Conservation (phyloP, 2,113 vertebrate species). For the Oostethus manadensis region DNA sequence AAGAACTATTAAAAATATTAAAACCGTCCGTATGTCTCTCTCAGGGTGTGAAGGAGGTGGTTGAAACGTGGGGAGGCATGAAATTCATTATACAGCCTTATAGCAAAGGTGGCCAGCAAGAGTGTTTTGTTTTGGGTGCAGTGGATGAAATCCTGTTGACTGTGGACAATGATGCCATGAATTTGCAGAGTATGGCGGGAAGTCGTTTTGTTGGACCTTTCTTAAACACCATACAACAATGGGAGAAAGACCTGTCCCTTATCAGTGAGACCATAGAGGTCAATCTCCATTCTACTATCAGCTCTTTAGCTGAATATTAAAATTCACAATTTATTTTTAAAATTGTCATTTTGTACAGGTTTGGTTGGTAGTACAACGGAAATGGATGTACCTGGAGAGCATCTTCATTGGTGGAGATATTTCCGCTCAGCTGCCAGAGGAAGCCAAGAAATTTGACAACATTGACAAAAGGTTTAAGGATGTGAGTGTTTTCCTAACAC, state of each 20-base stretch:
- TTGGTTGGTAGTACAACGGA: constrained; percentile 89
- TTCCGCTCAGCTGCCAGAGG: constrained; percentile 84
- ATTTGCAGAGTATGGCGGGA: constrained; percentile 85
- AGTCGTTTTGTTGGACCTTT: constrained; percentile 93
- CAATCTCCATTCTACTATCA: constrained; percentile 24
- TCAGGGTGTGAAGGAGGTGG: constrained; percentile 87
- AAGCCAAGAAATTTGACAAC: constrained; percentile 89
- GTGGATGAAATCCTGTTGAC: constrained; percentile 85
- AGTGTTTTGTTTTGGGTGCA: constrained; percentile 80
- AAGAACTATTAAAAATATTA: background rate
- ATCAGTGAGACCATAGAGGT: constrained; percentile 94
- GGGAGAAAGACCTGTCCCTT: constrained; percentile 87
- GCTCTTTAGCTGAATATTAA: background rate
- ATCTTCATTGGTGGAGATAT: constrained; percentile 93
- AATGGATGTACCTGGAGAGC: constrained; percentile 97
- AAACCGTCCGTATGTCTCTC: background rate
- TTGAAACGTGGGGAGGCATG: constrained; percentile 88
- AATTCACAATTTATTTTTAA: background rate
- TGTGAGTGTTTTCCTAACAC: constrained; percentile 61
- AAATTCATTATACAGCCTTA: constrained; percentile 82
- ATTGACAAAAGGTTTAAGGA: constrained; percentile 84
- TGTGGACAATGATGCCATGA: constrained; percentile 87
- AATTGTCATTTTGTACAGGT: constrained; percentile 66
- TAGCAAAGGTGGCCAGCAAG: constrained; percentile 83
- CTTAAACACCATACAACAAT: constrained; percentile 77